Evolutionary conservation across 2,888 invertebrate genomes (phyloP).

Genomic region (Orthosia gracilis): DNA sequence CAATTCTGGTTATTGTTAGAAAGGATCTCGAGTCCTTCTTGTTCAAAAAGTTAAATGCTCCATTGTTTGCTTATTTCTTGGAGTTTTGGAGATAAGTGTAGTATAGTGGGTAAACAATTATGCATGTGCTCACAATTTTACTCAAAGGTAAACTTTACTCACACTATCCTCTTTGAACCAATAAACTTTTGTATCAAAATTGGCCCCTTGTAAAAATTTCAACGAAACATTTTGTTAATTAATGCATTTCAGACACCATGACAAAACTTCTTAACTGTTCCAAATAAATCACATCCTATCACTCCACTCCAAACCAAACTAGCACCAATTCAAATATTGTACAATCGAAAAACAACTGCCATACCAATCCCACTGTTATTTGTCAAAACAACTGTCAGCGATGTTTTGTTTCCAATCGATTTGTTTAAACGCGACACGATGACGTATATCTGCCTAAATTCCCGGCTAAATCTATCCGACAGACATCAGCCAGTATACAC

Average conservation of each 20-base stretch:
- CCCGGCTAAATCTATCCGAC: constrained; percentile 84
- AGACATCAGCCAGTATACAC: constrained; percentile 72
- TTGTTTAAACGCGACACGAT: constrained; percentile 77
- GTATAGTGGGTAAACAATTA: too few species aligned
- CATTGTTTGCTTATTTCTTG: background rate
- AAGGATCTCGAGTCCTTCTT: background rate
- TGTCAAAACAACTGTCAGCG: constrained; percentile 73
- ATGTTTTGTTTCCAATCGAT: constrained; percentile 73
- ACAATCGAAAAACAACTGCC: constrained; percentile 55
- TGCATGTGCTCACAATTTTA: background rate
- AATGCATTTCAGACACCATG: background rate
- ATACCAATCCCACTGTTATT: constrained; percentile 63
- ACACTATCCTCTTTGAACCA: background rate
- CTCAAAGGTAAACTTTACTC: too few species aligned
- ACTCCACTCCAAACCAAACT: constrained; percentile 15
- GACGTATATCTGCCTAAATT: constrained; percentile 82
- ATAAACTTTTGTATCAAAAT: background rate
- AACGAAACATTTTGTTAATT: background rate
- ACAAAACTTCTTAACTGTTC: background rate
- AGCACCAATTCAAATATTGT: constrained; percentile 58
- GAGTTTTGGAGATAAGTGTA: background rate
- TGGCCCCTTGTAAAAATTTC: background rate
- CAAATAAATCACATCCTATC: constrained; percentile 33
- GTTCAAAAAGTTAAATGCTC: background rate
- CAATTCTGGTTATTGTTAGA: background rate